A percentile compares a stretch with the other conserved stretches of the same genome.
phyloP scores from a whole-genome alignment of 2,797 vertebrate species.

The Notolepis coatsorum region DNA sequence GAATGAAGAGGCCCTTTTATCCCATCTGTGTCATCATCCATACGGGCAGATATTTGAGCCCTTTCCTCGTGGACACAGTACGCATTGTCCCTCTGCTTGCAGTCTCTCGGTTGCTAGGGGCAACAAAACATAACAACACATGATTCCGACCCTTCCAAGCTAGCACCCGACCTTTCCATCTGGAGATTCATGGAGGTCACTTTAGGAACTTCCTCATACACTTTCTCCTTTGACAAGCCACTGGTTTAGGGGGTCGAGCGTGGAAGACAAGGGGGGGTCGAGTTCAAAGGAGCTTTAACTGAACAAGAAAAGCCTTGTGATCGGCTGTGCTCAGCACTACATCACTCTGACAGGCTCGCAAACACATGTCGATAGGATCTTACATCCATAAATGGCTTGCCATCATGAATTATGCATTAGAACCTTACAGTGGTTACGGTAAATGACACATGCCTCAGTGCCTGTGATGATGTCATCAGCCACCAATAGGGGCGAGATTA shows the following conservation, averaged over 20 bases:
- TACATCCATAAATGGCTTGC: background rate
- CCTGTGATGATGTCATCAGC: conserved; percentile 45
- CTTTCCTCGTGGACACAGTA: conserved; percentile 31
- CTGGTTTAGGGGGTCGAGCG: background rate
- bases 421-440: conserved; percentile 7
- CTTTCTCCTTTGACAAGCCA: conserved; percentile 40
- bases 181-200: conserved; percentile 38
- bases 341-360: conserved; percentile 46
- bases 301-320: conserved; percentile 41
- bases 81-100: conserved; percentile 26
- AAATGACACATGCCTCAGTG: conserved; percentile 28
- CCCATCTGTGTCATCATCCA: background rate
- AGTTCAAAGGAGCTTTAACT: conserved; percentile 19
- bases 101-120: conserved; percentile 3
- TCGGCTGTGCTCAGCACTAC: conserved; percentile 23
- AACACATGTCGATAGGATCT: background rate
- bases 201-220: conserved; percentile 20
- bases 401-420: conserved; percentile 42
- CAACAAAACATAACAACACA: conserved; percentile 30
- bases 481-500: conserved; percentile 14
- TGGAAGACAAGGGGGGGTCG: background rate
- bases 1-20: too few relatives aligned
- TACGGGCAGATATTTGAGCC: background rate
- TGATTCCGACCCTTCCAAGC: conserved; percentile 5
- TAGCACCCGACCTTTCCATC: conserved; percentile 32